Evolutionary conservation across 2,113 vertebrate species (phyloP), one percentile per base, ranked within the genome.

Genomic region (Poecilia latipinna): DNA sequence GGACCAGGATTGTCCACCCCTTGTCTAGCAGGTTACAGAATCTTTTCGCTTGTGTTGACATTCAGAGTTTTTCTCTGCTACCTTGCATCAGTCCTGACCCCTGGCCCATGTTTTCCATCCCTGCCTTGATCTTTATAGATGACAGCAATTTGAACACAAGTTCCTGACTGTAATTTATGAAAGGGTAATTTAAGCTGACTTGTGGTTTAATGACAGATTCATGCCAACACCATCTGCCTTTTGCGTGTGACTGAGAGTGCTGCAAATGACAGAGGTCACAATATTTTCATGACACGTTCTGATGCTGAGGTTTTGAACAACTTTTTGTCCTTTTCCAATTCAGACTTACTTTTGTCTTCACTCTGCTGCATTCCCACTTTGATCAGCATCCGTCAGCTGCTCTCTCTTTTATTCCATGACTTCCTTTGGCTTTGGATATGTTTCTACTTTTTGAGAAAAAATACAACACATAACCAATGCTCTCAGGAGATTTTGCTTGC

Each of bases 31-130:
- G 35, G 15, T 35, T 71, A 68, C 60, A 77, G 1, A 82, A 71
- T 81, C 68, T 60, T 73, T 73, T 62, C 33, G 79, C 74, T 60
- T 51, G 77, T 84, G 79, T 68, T 88, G 77, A 82, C 83, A 79
- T 86, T 82, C 82, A 31, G 54, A 76, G 71, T 54, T 65, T 72
- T 44, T n/a, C 74, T 76, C 42, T 44, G 72, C 74, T 81, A 82
- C 79, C 72, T n/a, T 26, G 65, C 64, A 44, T 39, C 24, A 8
- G 32, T 69, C 73, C 33, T 76, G 64, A 79, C 73, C 61, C 69
- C 33, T 76, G 64, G 78, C 73, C 64, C 61, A 19, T 65, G 70
- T 68, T 70, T 71, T 65, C 60, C 72, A 75, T 70, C 65, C 65
- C 60, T 24, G 19, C 29, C 17, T 74, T 67, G 33, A 69, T 70